Evolutionary conservation across 2,113 vertebrate species (phyloP), one percentile per base, ranked within the genome.

Genomic region (Panurus biarmicus): DNA sequence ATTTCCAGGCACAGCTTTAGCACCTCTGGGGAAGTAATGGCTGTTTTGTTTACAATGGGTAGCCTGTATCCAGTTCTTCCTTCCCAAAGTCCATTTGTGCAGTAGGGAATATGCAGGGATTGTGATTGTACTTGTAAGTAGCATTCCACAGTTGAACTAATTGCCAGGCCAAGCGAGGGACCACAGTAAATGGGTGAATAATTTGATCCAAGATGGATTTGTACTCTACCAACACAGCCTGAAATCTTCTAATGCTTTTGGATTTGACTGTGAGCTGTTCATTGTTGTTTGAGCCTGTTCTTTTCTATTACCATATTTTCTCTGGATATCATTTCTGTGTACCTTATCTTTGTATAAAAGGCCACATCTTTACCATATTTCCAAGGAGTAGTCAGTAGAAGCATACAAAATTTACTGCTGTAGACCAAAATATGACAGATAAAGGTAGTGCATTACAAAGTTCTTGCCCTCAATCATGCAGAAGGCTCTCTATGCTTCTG

Each of bases 301-400:
- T 91, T 95, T 94, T 97, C 91, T 97, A 86, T 95, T 90, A 94
- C 93, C 82, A 17, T 95, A 89, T 94, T 95, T 95, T 95, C 93
- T 87, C 79, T 91, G 86, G 88, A 26, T 95, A 91, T 93, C 64
- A 1, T 88, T 91, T 95, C 87, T 83, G 54, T 91, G 60, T 93
- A 77, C 78, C 36, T 95, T 95, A 94, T 95, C 94, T 91, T 82
- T 85, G 67, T 76, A 94, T 89, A 94, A 95, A 96, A 90, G 75
- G 47, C 87, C 67, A 60, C 85, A 94, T 94, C 87, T 85, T 91
- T 94, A 85, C 90, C 85, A 57, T 95, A 95, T 93, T 95, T 93
- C 87, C 69, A 91, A 60, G 51, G 40, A 94, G 44, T 48, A 95
- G 78, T 83, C 71, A 60, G 51, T 70, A 88, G 65, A 85, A 60